Evolutionary conservation across 2,113 vertebrate species (phyloP).

Genomic region (Ascaphus truei): DNA sequence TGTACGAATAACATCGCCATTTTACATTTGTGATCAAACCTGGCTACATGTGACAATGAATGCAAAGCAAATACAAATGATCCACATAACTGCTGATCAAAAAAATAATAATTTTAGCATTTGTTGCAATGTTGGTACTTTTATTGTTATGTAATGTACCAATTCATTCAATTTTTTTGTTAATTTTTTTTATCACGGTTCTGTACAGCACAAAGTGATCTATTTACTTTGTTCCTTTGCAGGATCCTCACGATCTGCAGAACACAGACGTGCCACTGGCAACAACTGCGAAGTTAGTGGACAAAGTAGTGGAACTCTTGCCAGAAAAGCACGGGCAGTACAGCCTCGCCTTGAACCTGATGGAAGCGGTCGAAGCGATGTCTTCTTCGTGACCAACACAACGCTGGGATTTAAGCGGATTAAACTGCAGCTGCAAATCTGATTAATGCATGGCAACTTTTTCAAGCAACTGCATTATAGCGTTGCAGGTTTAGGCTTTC

Average conservation of each 20-base stretch:
- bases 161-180: too few relatives aligned
- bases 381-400: conserved; percentile 31
- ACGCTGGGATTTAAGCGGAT: not conserved
- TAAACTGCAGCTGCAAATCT: too few relatives aligned
- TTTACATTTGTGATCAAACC: too few relatives aligned
- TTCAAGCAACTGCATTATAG: not conserved
- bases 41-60: too few relatives aligned
- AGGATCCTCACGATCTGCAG: conserved; percentile 87
- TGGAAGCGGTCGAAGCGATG: conserved; percentile 82
- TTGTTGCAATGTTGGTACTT: too few relatives aligned
- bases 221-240: not conserved
- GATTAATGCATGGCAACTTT: conserved; percentile 25
- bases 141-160: too few relatives aligned
- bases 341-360: conserved; percentile 82
- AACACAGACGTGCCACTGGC: conserved; percentile 75
- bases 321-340: conserved; percentile 93
- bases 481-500: not conserved
- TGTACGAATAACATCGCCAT: too few relatives aligned
- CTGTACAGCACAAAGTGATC: too few relatives aligned
- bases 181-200: too few relatives aligned
- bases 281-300: conserved; percentile 75
- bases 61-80: too few relatives aligned
- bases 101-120: too few relatives aligned
- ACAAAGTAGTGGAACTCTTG: conserved; percentile 83
- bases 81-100: too few relatives aligned